These are phyloP conservation scores for Fundulus diaphanus DNA, from an alignment of 2,797 vertebrate species.

Conservation along the genomic window DNA sequence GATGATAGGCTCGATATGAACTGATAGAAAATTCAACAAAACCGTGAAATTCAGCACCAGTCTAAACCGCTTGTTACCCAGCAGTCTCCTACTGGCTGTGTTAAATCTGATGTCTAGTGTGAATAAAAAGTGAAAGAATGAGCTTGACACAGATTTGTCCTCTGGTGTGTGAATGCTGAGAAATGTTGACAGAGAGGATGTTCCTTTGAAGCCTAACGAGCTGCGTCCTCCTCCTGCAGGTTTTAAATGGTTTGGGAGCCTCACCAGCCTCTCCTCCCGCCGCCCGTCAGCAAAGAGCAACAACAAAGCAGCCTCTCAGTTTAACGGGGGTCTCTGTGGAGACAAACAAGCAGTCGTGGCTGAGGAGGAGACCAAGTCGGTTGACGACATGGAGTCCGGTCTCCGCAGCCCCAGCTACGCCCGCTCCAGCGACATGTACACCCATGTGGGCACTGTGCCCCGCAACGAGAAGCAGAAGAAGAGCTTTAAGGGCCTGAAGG, in stretches of 20 bases:
- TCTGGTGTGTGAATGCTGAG: neutral
- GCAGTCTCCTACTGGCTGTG: neutral
- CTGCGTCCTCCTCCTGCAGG: conserved; percentile 66
- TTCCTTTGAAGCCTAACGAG: neutral
- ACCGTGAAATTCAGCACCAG: too few relatives aligned
- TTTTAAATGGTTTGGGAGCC: conserved; percentile 87
- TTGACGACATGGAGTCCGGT: conserved; percentile 82
- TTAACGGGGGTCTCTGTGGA: conserved; percentile 8
- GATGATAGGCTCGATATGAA: too few relatives aligned
- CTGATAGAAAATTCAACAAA: too few relatives aligned
- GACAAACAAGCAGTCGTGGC: conserved; percentile 6
- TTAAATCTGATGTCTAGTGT: neutral
- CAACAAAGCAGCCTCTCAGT: conserved; percentile 24
- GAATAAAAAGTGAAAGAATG: neutral
- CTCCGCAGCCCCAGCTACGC: conserved; percentile 79
- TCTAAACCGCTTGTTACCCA: neutral
- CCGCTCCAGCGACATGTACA: conserved; percentile 87
- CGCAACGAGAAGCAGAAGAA: conserved; percentile 64
- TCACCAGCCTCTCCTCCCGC: conserved; percentile 81
- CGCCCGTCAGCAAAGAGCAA: conserved; percentile 30
- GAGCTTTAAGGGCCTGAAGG: conserved; percentile 11
- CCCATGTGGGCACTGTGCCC: conserved; percentile 90
- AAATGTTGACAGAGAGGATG: neutral
- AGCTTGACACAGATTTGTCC: neutral
- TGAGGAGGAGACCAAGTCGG: conserved; percentile 47